Evolutionary conservation across 2,888 invertebrate species (phyloP).

Genomic region (Habroteleia sp.): DNA sequence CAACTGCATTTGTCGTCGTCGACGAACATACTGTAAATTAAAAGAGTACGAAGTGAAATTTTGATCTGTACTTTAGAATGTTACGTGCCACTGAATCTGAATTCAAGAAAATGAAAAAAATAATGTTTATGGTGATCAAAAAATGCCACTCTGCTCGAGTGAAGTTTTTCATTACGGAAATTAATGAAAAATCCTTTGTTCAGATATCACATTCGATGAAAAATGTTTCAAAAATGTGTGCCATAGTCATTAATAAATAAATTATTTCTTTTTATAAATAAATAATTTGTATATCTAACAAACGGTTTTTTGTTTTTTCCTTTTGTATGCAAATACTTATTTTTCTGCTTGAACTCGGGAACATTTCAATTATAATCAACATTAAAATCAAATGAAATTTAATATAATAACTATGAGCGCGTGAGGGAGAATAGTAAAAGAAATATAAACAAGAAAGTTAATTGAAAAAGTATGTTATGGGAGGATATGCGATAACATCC

Average conservation of each 20-base stretch:
- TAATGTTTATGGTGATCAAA: slow-evolving; percentile 43
- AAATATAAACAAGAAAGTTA: slow-evolving; percentile 9
- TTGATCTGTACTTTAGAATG: slow-evolving; percentile 23
- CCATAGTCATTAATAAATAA: slow-evolving; percentile 19
- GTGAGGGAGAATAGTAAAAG: slow-evolving; percentile 12
- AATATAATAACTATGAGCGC: slow-evolving; percentile 8
- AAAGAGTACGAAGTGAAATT: slow-evolving; percentile 52
- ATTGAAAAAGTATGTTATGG: slow-evolving; percentile 3
- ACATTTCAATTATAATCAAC: slow-evolving; percentile 8
- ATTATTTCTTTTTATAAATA: slow-evolving; percentile 6
- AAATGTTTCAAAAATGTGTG: slow-evolving; percentile 2
- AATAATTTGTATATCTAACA: background rate
- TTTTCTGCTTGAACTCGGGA: background rate
- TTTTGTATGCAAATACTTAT: background rate
- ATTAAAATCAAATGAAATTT: slow-evolving; percentile 11
- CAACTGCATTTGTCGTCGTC: slow-evolving; percentile 85
- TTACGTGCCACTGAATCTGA: slow-evolving; percentile 29
- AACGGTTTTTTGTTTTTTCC: no score
- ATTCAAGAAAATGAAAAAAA: slow-evolving; percentile 24
- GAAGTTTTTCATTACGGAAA: slow-evolving; percentile 54
- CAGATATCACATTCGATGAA: background rate
- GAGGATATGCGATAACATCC: no score
- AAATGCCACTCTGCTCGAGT: slow-evolving; percentile 36
- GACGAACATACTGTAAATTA: slow-evolving; percentile 85
- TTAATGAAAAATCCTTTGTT: slow-evolving; percentile 50